Conservation (phyloP, 2,888 invertebrate species). For the Helobdella robusta region DNA sequence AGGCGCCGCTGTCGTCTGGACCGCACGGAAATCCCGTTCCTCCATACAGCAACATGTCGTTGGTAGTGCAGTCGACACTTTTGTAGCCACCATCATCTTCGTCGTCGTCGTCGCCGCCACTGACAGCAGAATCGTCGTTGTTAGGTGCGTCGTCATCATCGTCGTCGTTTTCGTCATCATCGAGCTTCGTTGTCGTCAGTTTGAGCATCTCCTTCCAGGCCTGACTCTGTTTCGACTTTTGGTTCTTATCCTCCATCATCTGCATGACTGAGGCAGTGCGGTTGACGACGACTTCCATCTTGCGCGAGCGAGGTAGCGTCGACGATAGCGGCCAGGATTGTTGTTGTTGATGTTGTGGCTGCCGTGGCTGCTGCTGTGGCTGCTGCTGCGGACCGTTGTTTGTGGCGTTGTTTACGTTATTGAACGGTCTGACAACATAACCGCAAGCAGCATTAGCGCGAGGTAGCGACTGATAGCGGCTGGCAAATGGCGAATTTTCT, state of each 20-base stretch:
- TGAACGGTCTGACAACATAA: not conserved
- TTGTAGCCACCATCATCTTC: constrained; percentile 18
- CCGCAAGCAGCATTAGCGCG: not conserved
- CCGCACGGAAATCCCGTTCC: no score
- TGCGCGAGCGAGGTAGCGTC: constrained; percentile 17
- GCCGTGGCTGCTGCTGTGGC: not conserved
- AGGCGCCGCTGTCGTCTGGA: no score
- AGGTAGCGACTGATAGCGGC: constrained; percentile 17
- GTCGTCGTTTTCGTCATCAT: constrained; percentile 12
- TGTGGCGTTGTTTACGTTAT: constrained; percentile 7
- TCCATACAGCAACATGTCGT: no score
- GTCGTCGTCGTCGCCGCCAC: not conserved
- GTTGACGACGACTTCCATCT: constrained; percentile 15
- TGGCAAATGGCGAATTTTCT: constrained; percentile 18
- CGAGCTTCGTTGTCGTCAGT: constrained; percentile 10
- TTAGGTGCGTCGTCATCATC: constrained; percentile 6
- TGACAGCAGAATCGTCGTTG: not conserved
- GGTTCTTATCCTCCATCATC: constrained; percentile 21
- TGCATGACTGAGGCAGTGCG: constrained; percentile 23
- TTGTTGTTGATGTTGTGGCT: not conserved
- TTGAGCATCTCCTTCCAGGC: constrained; percentile 28
- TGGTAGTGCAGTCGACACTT: not conserved
- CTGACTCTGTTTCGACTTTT: constrained; percentile 26
- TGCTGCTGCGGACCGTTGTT: not conserved
- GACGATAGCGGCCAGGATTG: constrained; percentile 7